A percentile compares a stretch with the other conserved stretches of the same genome.
Conservation (phyloP, 2,113 vertebrate species). For the Mastomys coucha region DNA sequence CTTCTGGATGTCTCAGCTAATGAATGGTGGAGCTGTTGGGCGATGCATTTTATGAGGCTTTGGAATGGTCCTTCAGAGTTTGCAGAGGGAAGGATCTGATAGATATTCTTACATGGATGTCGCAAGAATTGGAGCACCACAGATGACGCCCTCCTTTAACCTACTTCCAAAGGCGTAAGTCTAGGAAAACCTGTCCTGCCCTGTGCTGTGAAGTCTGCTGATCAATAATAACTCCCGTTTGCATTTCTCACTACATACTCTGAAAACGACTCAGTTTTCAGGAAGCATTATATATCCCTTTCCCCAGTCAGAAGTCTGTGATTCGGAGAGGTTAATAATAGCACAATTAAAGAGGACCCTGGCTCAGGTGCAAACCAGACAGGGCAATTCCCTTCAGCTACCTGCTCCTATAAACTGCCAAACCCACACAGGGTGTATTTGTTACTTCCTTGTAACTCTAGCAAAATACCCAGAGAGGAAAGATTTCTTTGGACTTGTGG, state of each 20-base stretch:
- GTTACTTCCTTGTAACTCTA: not conserved
- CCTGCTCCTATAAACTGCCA: not conserved
- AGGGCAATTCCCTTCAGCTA: not conserved
- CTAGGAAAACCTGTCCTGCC: not conserved
- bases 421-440: not conserved
- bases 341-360: not conserved
- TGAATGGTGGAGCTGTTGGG: not conserved
- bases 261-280: not conserved
- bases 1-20: not conserved
- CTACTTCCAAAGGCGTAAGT: not conserved
- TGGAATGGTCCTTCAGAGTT: not conserved
- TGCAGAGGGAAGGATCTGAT: not conserved
- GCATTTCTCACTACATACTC: not conserved
- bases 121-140: not conserved
- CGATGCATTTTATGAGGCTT: constrained; percentile 34
- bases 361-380: not conserved
- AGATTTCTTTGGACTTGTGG: not conserved
- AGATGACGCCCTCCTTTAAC: not conserved
- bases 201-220: not conserved
- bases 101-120: not conserved
- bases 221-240: not conserved
- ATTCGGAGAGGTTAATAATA: not conserved
- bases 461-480: not conserved
- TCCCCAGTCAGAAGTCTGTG: constrained; percentile 3
- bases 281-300: not conserved